phyloP scores from a whole-genome alignment of 1,140 invertebrate genomes.

The Drosophila littoralis region DNA sequence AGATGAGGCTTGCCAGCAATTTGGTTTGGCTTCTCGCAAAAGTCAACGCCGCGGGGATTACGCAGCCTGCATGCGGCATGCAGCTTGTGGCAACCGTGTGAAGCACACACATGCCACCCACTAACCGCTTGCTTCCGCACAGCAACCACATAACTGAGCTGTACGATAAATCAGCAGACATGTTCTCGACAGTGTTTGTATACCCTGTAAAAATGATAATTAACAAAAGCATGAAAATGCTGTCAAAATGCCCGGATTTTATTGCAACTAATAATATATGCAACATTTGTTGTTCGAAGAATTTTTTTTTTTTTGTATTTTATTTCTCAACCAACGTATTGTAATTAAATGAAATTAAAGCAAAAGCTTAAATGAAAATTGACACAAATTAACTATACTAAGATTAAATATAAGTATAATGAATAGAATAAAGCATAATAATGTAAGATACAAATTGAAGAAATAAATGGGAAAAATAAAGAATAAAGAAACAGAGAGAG shows the following conservation, averaged over 20 bases:
- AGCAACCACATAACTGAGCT: conserved; percentile 15
- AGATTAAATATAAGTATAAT: too few relatives aligned
- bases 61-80: conserved; percentile 17
- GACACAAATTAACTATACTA: too few relatives aligned
- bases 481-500: too few relatives aligned
- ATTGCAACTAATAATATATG: too few relatives aligned
- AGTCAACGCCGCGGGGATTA: conserved; percentile 44
- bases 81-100: conserved; percentile 29
- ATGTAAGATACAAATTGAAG: too few relatives aligned
- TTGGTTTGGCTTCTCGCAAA: conserved; percentile 66
- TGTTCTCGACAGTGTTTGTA: conserved; percentile 2
- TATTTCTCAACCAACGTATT: too few relatives aligned
- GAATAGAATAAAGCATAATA: too few relatives aligned
- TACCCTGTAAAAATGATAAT: conserved; percentile 22
- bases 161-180: not conserved
- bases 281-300: too few relatives aligned
- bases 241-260: not conserved
- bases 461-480: too few relatives aligned
- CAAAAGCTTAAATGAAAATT: too few relatives aligned
- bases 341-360: too few relatives aligned
- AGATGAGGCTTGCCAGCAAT: conserved; percentile 68
- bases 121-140: conserved; percentile 2
- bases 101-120: conserved; percentile 2
- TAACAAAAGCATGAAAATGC: not conserved
- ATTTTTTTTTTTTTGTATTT: too few relatives aligned